Base-by-base conservation (phyloP, 2,797 vertebrate species). In the Phyllotis vaccarum region DNA sequence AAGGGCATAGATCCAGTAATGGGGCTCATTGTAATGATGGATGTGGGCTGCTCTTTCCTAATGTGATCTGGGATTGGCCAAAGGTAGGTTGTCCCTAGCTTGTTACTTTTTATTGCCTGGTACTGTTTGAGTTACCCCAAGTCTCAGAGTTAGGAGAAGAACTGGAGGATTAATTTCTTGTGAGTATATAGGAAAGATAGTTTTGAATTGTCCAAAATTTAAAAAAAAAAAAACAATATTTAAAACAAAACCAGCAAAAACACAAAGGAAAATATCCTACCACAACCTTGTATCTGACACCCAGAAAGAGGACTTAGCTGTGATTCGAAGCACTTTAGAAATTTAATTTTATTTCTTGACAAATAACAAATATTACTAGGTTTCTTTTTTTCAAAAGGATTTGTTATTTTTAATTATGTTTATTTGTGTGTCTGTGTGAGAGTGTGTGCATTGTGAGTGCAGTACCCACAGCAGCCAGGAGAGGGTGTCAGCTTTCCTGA, bases 321-420 rank as follows among this genome's bases (percentile, higher is more conserved):
- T 95, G 89, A 93, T 87, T 90, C 29, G 92, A 83, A 80, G 16
- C 40, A 68, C 72, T 68, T 80, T 78, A 56, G 91, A 86, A 89
- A 86, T 94, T 87, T 90, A 88, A 86, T 76, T 94, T 94, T 92
- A 79, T 87, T 94, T 94, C 22, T 94, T 88, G 40, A 87, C 31
- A 91, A 90, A 70, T 94, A 37, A 19, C 17, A 95, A 72, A 3
- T 81, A 81, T 86, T 75, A 56, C 27, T 13, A 93, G 1, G 62
- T 40, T 81, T 96, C 46, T 86, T 60, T 70, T 70, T 86, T 70
- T n/a, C 46, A 49, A 52, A 54, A 86, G 72, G 66, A 54, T 72
- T 40, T 54, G 56, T 70, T 86, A 27, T 68, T 70, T 86, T 86
- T 86, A 70, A 86, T 54, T 27, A 68, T 29, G 19, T 49, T 29